These are phyloP conservation scores for Drosophila quasianomalipes DNA, from an alignment of 2,888 invertebrate genomes.

Conservation along the genomic window DNA sequence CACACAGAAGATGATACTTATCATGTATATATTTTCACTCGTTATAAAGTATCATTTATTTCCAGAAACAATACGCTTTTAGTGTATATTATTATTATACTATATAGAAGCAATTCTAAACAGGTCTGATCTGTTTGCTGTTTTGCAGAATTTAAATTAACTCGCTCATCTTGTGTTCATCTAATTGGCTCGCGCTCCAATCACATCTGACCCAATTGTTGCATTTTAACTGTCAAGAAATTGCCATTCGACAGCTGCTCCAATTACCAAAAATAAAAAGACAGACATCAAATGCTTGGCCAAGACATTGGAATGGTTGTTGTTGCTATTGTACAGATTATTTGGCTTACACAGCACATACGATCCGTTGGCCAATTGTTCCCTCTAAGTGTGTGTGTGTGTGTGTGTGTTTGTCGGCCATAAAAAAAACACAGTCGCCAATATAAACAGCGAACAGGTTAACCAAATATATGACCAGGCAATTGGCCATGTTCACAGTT, in stretches of 20 bases:
- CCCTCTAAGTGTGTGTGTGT: neutral
- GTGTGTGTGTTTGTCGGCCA: slow-evolving; percentile 3
- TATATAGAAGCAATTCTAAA: neutral
- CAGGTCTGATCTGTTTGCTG: neutral
- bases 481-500: slow-evolving; percentile 46
- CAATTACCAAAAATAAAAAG: slow-evolving; percentile 29
- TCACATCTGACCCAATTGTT: slow-evolving; percentile 26
- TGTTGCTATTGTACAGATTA: slow-evolving; percentile 20
- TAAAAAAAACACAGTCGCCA: slow-evolving; percentile 50
- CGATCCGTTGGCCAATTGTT: slow-evolving; percentile 34
- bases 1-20: neutral
- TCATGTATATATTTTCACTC: neutral
- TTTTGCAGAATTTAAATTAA: slow-evolving; percentile 3
- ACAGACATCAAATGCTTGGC: slow-evolving; percentile 11
- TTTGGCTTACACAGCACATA: slow-evolving; percentile 30
- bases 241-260: slow-evolving; percentile 31
- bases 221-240: slow-evolving; percentile 2
- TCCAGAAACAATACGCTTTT: neutral
- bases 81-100: neutral
- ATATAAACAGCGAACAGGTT: slow-evolving; percentile 67
- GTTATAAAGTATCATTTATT: too few relatives aligned
- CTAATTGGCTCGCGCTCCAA: slow-evolving; percentile 26
- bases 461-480: slow-evolving; percentile 31
- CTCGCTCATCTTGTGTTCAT: neutral
- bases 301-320: slow-evolving; percentile 38